These are phyloP conservation scores for Mycalesis mineus DNA, from an alignment of 2,888 invertebrate species.

Conservation along the genomic window DNA sequence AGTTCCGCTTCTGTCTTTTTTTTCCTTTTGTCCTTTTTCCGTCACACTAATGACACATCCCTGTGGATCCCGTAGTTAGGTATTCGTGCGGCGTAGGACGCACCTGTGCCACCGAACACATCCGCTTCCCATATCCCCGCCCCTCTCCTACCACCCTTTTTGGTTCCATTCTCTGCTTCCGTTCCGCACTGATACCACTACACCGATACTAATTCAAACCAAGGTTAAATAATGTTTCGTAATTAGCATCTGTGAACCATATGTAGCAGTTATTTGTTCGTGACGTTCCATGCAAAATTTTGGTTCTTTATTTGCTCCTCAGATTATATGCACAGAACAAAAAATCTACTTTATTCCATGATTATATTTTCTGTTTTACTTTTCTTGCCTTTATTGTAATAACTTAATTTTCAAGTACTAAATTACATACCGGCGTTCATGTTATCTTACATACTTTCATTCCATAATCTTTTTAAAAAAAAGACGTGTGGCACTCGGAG, in stretches of 20 bases:
- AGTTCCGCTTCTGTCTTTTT: too few relatives aligned
- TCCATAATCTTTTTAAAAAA: too few relatives aligned
- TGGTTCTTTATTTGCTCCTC: background rate
- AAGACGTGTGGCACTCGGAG: too few relatives aligned
- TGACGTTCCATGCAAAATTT: background rate
- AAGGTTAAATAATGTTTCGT: slow-evolving; percentile 21
- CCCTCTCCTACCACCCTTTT: slow-evolving; percentile 42
- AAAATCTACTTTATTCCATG: too few relatives aligned
- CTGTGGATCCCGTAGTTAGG: slow-evolving; percentile 29
- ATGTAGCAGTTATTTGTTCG: background rate
- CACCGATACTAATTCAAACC: slow-evolving; percentile 23
- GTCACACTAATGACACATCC: background rate
- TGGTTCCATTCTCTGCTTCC: slow-evolving; percentile 37
- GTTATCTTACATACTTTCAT: too few relatives aligned
- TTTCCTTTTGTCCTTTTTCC: background rate
- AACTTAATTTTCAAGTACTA: too few relatives aligned
- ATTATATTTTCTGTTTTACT: too few relatives aligned
- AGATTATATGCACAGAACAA: too few relatives aligned
- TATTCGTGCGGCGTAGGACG: slow-evolving; percentile 43
- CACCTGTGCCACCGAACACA: slow-evolving; percentile 53
- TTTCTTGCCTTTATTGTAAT: too few relatives aligned
- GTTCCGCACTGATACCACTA: slow-evolving; percentile 28
- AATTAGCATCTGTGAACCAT: slow-evolving; percentile 4
- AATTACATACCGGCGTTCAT: too few relatives aligned
- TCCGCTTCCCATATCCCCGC: slow-evolving; percentile 70